Percentiles rank a stretch among this genome's conserved stretches.
Evolutionary conservation across 2,888 invertebrate genomes (phyloP).

Genomic region (Nudaria mundana): DNA sequence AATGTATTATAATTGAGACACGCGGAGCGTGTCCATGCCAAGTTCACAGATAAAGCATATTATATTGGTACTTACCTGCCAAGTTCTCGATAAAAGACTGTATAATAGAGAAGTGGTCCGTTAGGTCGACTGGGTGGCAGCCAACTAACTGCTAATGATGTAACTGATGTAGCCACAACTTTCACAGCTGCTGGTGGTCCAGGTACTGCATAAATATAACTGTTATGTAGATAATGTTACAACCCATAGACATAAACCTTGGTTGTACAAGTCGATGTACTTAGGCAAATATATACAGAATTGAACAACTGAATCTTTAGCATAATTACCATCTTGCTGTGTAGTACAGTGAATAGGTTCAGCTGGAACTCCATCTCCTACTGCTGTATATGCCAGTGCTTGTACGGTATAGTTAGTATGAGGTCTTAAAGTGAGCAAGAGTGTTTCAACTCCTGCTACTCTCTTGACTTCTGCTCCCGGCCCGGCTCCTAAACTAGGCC

Average conservation of each 20-base stretch:
- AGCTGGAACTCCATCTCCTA: conserved; percentile 92
- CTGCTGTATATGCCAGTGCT: conserved; percentile 91
- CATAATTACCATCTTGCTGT: conserved; percentile 88
- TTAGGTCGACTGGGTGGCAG: conserved; percentile 89
- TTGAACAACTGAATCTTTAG: conserved; percentile 1
- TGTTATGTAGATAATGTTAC: neutral
- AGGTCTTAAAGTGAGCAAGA: conserved; percentile 89
- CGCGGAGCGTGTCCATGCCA: too few species aligned
- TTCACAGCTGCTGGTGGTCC: conserved; percentile 92
- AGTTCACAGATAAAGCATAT: neutral
- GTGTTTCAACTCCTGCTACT: conserved; percentile 89
- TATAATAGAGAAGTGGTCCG: conserved; percentile 90
- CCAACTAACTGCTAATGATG: conserved; percentile 93
- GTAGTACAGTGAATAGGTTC: conserved; percentile 90
- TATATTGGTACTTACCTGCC: conserved; percentile 73
- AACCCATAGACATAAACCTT: too few species aligned
- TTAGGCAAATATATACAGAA: neutral
- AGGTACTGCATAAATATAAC: conserved; percentile 81
- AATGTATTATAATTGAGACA: too few species aligned
- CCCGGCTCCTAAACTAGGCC: conserved; percentile 35
- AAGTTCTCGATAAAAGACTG: conserved; percentile 88
- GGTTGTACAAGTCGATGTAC: too few species aligned
- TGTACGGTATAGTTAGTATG: conserved; percentile 94
- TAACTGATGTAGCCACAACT: conserved; percentile 90
- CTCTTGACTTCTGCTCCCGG: conserved; percentile 87